Base-by-base conservation (phyloP, 1,140 invertebrate species). In the Drosophila ironensis region DNA sequence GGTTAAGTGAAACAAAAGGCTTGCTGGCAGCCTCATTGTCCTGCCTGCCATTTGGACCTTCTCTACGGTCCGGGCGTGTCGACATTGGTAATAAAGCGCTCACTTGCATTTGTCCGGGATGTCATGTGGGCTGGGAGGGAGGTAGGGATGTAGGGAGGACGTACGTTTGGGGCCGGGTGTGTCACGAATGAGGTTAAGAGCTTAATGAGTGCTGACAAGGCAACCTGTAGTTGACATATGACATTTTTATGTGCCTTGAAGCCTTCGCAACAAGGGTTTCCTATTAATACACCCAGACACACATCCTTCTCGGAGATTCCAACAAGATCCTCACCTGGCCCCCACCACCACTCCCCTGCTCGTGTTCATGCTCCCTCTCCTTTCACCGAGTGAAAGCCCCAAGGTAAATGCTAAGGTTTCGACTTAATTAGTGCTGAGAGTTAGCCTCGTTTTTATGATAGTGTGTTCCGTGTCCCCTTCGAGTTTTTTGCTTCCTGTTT, bases 401-500 rank as follows among this genome's bases (percentile, higher is more conserved):
- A 84, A 78, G 78, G 73, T 78, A 86, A 86, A 86, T 86, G 78
- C 80, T 86, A 78, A 84, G 80, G 80, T 78, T 73, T 82, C 63
- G 42, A 54, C 80, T 73, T 84, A 84, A 84, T 84, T 84, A 86
- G 69, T 78, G 69, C 68, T 66, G 33, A 63, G 71, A 68, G 71
- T 46, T 64, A 67, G 46, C 59, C 57, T 14, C 64, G 40, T 52
- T 57, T 56, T 72, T 63, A 64, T 63, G 56, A 61, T 40, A 64
- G 60, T 64, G 60, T 64, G 37, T 19, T 4, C 12, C 46, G 41
- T 24, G 41, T 28, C 14, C 11, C 30, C 4, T 17, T 16, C 33
- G 14, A 7, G 0, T 14, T 30, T 17, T 16, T 37, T 37, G 11
- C 14, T 33, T 33, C 4, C 14, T 33, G 30, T 33, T 12, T 12